Percentiles rank a stretch among this genome's conserved stretches.
Conservation (phyloP, 2,888 invertebrate species). For the Halocaridina rubra region DNA sequence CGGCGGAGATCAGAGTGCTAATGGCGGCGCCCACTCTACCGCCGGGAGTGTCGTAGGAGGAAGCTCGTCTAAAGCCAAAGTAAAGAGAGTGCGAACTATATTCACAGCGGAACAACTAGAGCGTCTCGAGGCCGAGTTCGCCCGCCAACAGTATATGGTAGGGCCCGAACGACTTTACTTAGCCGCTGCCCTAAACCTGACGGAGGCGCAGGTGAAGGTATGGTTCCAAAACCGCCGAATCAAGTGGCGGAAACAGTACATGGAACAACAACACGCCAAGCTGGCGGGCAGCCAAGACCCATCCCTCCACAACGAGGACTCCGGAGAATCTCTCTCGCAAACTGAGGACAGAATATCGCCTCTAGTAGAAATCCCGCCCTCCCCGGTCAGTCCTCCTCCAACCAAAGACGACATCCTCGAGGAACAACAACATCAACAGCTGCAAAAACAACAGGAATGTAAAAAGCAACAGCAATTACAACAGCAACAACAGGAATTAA, state of each 20-base stretch:
- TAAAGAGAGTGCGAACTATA: conserved; percentile 91
- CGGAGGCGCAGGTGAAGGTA: conserved; percentile 78
- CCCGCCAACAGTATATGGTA: conserved; percentile 97
- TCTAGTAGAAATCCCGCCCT: conserved; percentile 12
- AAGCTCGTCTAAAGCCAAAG: conserved; percentile 46
- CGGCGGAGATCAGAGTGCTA: conserved; percentile 9
- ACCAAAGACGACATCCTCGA: conserved; percentile 14
- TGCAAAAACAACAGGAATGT: neutral
- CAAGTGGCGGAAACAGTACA: conserved; percentile 94
- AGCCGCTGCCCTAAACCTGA: conserved; percentile 86
- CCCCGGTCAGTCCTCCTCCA: conserved; percentile 20
- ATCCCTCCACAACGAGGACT: conserved; percentile 6
- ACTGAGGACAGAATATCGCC: conserved; percentile 23
- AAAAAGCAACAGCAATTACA: neutral
- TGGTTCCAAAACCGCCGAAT: conserved; percentile 95
- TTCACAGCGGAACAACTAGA: conserved; percentile 97
- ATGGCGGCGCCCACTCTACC: neutral
- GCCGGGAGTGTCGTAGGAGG: neutral
- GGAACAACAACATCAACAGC: conserved; percentile 19
- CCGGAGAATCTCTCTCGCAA: conserved; percentile 22
- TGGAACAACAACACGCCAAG: conserved; percentile 90
- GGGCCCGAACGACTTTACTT: conserved; percentile 93
- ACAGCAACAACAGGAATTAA: neutral
- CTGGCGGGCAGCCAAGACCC: conserved; percentile 68
- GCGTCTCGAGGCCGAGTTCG: conserved; percentile 92